Conservation (phyloP, 2,113 vertebrate species). For the Seriola quinqueradiata region DNA sequence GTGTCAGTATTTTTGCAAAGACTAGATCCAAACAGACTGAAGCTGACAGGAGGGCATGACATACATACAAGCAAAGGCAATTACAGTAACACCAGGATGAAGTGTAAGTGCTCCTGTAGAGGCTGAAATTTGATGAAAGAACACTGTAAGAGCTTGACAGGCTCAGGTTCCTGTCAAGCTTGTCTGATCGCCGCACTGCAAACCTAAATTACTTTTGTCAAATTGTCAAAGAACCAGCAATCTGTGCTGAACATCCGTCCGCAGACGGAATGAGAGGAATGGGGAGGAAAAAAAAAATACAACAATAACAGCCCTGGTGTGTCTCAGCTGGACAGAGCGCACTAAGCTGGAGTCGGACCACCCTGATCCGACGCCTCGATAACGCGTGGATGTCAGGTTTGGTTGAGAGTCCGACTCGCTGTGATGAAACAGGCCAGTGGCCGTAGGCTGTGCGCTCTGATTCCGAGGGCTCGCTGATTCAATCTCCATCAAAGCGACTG, state of each 20-base stretch:
- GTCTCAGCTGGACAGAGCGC: conserved; percentile 1
- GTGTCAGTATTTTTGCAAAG: neutral
- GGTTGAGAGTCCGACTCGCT: neutral
- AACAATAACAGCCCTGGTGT: neutral
- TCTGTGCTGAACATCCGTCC: neutral
- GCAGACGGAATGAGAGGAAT: neutral
- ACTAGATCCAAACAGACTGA: neutral
- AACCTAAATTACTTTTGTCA: conserved; percentile 26
- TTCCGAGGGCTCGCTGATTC: conserved; percentile 14
- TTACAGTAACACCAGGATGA: neutral
- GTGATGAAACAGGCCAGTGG: conserved; percentile 23
- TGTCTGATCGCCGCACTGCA: neutral
- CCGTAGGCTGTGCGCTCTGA: neutral
- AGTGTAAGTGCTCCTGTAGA: neutral
- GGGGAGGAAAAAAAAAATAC: neutral
- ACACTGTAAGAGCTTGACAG: conserved; percentile 1
- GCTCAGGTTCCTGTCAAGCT: neutral
- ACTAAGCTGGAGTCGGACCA: neutral
- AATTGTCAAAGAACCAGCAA: conserved; percentile 6
- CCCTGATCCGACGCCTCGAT: neutral
- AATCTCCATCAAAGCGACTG: conserved; percentile 36
- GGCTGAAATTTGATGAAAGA: conserved; percentile 14
- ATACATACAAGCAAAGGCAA: neutral
- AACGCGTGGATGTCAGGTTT: neutral
- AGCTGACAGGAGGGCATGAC: neutral